Percentiles rank a stretch among this genome's conserved stretches.
Conservation (phyloP, 1,140 invertebrate genomes). For the Drosophila asahinai region DNA sequence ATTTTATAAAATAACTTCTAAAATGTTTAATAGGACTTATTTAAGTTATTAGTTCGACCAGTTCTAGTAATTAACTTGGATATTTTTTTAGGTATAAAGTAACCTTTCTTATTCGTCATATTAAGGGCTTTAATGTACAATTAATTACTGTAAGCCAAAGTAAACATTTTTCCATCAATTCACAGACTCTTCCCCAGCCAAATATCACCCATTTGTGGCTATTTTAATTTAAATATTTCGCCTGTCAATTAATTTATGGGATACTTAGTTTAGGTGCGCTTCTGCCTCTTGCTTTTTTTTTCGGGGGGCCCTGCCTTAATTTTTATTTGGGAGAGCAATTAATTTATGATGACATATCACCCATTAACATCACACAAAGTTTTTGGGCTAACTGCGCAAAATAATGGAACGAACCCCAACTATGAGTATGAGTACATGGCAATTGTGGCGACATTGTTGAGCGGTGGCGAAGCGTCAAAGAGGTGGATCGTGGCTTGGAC, state of each 20-base stretch:
- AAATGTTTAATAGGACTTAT: too few relatives aligned
- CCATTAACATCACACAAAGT: constrained; percentile 48
- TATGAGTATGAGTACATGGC: constrained; percentile 6
- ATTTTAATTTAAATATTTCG: constrained; percentile 7
- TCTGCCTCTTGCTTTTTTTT: constrained; percentile 1
- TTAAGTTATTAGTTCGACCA: too few relatives aligned
- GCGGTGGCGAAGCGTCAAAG: constrained; percentile 16
- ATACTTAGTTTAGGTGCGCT: constrained; percentile 28
- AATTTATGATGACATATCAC: constrained; percentile 72
- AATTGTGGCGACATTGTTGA: constrained; percentile 49
- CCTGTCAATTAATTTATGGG: constrained; percentile 34
- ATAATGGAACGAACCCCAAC: constrained; percentile 32
- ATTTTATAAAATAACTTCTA: too few relatives aligned
- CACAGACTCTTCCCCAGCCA: too few relatives aligned
- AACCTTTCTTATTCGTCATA: background rate
- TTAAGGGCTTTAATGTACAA: background rate
- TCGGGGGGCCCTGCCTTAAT: constrained; percentile 11
- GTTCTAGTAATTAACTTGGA: too few relatives aligned
- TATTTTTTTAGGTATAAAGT: background rate
- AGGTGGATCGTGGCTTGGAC: constrained; percentile 22
- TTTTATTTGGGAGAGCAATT: constrained; percentile 47
- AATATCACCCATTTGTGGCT: background rate
- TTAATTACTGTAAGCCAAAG: background rate
- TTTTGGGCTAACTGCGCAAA: constrained; percentile 48
- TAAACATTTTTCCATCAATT: background rate